These are phyloP conservation scores for Sebastes hubbsi DNA, from an alignment of 2,797 vertebrate genomes.

Conservation along the genomic window DNA sequence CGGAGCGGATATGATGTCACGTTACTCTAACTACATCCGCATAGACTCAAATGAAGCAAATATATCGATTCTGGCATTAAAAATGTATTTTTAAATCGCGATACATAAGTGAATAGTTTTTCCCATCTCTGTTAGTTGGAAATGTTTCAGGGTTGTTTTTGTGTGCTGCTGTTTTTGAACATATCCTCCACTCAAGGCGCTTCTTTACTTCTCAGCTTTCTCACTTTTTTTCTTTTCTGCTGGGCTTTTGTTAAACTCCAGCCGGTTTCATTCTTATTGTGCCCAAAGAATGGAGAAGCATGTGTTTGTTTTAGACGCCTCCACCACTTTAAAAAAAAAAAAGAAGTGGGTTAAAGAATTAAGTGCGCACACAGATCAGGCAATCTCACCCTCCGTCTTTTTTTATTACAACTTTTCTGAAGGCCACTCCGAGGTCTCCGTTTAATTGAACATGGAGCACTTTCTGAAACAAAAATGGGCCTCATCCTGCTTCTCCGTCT, in stretches of 20 bases:
- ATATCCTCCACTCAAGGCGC: constrained; percentile 27
- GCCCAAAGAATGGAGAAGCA: constrained; percentile 31
- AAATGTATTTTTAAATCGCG: accelerated
- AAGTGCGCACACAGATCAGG: background rate
- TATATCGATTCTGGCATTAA: no score
- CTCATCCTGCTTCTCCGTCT: constrained; percentile 29
- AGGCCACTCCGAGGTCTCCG: constrained; percentile 29
- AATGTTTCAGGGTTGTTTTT: constrained; percentile 27
- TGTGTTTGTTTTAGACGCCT: constrained; percentile 42
- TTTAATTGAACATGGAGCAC: constrained; percentile 32
- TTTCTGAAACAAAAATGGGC: constrained; percentile 39
- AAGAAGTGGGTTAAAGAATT: constrained; percentile 17
- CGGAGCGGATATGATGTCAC: no score
- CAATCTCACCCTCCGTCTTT: constrained; percentile 16
- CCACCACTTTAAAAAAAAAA: constrained; percentile 1
- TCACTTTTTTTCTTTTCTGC: constrained; percentile 12
- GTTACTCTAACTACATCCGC: no score
- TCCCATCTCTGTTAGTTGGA: background rate
- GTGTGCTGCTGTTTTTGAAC: constrained; percentile 6
- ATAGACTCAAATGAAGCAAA: no score
- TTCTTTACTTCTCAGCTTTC: background rate
- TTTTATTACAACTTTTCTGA: constrained; percentile 30
- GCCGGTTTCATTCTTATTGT: constrained; percentile 37
- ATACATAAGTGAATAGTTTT: no score
- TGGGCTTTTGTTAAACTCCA: constrained; percentile 33